A percentile compares a stretch with the other conserved stretches of the same genome.
Evolutionary conservation across 2,797 vertebrate genomes (phyloP).

Genomic region (Sus cebifrons): DNA sequence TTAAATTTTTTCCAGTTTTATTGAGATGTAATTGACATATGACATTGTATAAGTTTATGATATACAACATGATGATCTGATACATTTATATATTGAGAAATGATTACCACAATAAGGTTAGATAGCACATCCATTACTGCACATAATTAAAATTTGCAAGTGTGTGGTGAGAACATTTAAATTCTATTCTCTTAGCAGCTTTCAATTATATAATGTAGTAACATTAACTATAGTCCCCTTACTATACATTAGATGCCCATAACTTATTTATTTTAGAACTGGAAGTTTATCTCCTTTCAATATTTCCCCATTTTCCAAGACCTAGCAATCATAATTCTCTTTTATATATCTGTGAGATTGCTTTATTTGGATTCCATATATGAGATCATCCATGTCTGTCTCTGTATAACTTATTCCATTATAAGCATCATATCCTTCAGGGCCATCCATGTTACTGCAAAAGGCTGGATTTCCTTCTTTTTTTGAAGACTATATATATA

Average conservation of each 20-base stretch:
- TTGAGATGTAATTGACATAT: not conserved
- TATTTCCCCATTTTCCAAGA: not conserved
- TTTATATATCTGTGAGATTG: not conserved
- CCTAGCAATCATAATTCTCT: not conserved
- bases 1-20: not conserved
- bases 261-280: not conserved
- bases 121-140: not conserved
- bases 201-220: not conserved
- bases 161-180: not conserved
- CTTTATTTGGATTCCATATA: not conserved
- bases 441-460: not conserved
- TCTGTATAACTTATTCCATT: not conserved
- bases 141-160: not conserved
- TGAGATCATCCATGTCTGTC: not conserved
- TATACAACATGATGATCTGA: not conserved
- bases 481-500: too few species aligned
- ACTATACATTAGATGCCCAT: not conserved
- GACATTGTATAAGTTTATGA: not conserved
- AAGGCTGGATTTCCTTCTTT: not conserved
- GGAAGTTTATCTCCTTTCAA: not conserved
- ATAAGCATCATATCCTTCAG: not conserved
- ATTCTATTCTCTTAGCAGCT: not conserved
- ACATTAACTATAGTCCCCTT: not conserved
- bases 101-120: not conserved
- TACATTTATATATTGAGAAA: not conserved